Conservation (phyloP, 1,140 invertebrate genomes). For the Elymnias hypermnestra region DNA sequence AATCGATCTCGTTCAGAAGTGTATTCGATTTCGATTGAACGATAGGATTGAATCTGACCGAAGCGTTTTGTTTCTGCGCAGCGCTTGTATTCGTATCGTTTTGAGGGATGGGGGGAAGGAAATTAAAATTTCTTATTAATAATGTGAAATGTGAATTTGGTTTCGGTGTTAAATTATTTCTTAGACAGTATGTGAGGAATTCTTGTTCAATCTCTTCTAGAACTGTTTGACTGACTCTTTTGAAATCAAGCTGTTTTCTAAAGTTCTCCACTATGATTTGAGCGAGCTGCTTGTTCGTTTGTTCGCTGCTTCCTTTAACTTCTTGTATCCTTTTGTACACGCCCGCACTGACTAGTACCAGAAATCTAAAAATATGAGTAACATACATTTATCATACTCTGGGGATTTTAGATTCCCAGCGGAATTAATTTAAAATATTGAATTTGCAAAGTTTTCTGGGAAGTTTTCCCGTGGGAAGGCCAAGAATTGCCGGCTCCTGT, state of each 20-base stretch:
- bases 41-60: constrained; percentile 78
- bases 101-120: constrained; percentile 80
- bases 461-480: too few species aligned
- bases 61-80: constrained; percentile 45
- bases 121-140: constrained; percentile 92
- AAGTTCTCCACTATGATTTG: constrained; percentile 91
- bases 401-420: too few species aligned
- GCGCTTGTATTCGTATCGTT: constrained; percentile 35
- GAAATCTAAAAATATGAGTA: constrained; percentile 77
- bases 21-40: constrained; percentile 74
- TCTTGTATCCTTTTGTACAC: constrained; percentile 90
- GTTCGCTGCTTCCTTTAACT: constrained; percentile 82
- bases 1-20: constrained; percentile 56
- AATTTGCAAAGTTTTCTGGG: too few species aligned
- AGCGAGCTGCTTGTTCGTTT: constrained; percentile 88
- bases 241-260: constrained; percentile 85
- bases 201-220: constrained; percentile 90
- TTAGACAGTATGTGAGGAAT: constrained; percentile 89
- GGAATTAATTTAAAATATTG: too few species aligned
- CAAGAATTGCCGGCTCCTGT: too few species aligned
- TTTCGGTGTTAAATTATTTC: constrained; percentile 72
- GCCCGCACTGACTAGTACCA: constrained; percentile 90
- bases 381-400: too few species aligned
- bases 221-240: constrained; percentile 90
- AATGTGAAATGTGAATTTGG: constrained; percentile 81